A percentile compares a stretch with the other conserved stretches of the same genome.
phyloP scores from a whole-genome alignment of 2,797 vertebrate species.

The Alca torda region DNA sequence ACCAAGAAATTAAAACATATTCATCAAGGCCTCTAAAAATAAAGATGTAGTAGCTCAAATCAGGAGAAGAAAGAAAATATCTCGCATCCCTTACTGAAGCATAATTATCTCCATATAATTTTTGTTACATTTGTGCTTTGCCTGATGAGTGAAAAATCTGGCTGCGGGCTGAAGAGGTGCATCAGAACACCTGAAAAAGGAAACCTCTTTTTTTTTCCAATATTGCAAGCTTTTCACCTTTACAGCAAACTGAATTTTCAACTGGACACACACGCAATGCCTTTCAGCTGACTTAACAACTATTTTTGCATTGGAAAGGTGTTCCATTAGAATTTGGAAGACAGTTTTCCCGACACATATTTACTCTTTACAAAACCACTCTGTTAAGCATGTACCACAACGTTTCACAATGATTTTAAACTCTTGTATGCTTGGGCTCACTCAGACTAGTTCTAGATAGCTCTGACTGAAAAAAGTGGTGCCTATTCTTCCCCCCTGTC shows the following conservation, averaged over 20 bases:
- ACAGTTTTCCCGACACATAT: background rate
- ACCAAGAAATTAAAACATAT: background rate
- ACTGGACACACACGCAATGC: background rate
- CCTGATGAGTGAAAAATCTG: background rate
- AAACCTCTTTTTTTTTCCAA: background rate
- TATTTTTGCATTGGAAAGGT: background rate
- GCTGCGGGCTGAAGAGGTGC: background rate
- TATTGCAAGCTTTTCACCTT: background rate
- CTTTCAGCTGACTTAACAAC: background rate
- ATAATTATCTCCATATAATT: background rate
- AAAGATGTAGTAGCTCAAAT: conserved; percentile 21
- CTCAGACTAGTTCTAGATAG: background rate
- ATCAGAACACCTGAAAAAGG: background rate
- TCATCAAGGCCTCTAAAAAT: conserved; percentile 6
- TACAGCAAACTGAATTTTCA: background rate
- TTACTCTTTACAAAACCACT: background rate
- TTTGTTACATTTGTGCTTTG: background rate
- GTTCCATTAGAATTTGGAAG: background rate
- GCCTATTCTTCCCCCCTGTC: background rate
- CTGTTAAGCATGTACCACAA: background rate
- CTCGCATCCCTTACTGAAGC: background rate
- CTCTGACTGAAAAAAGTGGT: background rate
- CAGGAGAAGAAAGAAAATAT: background rate
- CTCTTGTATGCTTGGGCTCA: background rate
- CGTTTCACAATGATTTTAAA: background rate